Percentiles rank a stretch among this genome's conserved stretches.
These are phyloP conservation scores for Phrynocephalus vlangalii DNA, from an alignment of 2,797 vertebrate genomes.

Conservation along the genomic window DNA sequence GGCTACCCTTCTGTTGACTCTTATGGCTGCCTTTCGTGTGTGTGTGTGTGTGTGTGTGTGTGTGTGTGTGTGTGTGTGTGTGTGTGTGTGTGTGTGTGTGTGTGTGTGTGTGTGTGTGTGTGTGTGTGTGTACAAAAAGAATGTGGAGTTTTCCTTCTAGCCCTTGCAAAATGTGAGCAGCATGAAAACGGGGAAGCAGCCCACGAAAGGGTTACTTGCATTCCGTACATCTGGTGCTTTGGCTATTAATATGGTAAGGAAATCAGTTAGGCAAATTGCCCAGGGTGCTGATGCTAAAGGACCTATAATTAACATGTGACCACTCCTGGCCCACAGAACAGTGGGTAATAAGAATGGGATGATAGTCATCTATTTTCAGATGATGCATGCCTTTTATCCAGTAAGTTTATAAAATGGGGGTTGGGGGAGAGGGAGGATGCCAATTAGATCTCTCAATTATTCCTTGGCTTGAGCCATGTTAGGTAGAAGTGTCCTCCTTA, in stretches of 20 bases:
- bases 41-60: too few relatives aligned
- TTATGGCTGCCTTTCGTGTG: background rate
- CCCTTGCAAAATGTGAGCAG: background rate
- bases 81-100: too few relatives aligned
- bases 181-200: conserved; percentile 10
- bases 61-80: too few relatives aligned
- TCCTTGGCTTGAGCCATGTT: conserved; percentile 42
- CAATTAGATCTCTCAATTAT: conserved; percentile 48
- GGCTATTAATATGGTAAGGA: conserved; percentile 47
- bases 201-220: conserved; percentile 37
- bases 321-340: fast-evolving
- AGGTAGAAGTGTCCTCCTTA: conserved; percentile 38
- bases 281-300: conserved; percentile 34
- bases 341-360: conserved; percentile 16
- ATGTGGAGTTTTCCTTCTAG: background rate
- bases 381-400: conserved; percentile 49
- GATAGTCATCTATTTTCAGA: conserved; percentile 44
- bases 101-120: too few relatives aligned
- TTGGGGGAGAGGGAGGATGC: conserved; percentile 7
- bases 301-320: conserved; percentile 32
- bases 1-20: background rate
- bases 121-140: too few relatives aligned
- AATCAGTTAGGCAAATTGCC: conserved; percentile 51
- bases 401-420: conserved; percentile 5
- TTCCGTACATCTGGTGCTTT: conserved; percentile 41